Base-by-base conservation (phyloP, 2,797 vertebrate genomes). In the Melanotaenia pygmaea region DNA sequence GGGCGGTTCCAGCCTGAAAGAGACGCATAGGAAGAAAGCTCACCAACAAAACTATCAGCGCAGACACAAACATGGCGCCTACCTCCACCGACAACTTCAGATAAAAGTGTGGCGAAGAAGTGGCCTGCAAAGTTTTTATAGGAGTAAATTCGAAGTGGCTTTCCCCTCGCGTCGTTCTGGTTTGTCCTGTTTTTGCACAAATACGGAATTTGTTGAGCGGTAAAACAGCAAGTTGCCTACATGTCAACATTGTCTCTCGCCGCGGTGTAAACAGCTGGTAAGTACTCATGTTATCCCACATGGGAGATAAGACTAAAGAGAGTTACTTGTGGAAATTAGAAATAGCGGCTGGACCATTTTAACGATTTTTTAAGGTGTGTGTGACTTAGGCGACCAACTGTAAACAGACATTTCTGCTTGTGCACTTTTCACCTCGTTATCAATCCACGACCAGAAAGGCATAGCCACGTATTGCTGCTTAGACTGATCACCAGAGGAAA, bases 21-120 rank as follows among this genome's bases (percentile, higher is more conserved):
- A 59, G 79, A 74, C 82, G 80, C 80, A 82, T 64, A 70, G 72
- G 89, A 88, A 87, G 91, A 93, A 89, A 90, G 84, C 89, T 85
- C 82, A 57, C 73, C 73, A 76, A 86, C 88, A 58, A 72, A 88
- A 92, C 90, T 90, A 86, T 81, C 77, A 81, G 80, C 84, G 24
- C 87, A 86, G 83, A 89, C 86, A 91, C 91, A 91, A 95, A 95
- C 93, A 95, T 95, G 94, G 94, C 94, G 94, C 77, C 94, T 24
- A 66, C 83, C 86, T 86, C 82, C 73, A 57, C 82, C 83, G 71
- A 85, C 78, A 87, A 88, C 89, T 88, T 79, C 70, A 86, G 79
- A 85, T 90, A 80, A 92, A 86, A 89, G 82, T 88, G 86, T 64
- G 80, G 77, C 64, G 67, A 78, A 87, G 84, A 90, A 89, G 91